These are phyloP conservation scores for Xenentodon cancila DNA, from an alignment of 2,797 vertebrate species.

Conservation along the genomic window DNA sequence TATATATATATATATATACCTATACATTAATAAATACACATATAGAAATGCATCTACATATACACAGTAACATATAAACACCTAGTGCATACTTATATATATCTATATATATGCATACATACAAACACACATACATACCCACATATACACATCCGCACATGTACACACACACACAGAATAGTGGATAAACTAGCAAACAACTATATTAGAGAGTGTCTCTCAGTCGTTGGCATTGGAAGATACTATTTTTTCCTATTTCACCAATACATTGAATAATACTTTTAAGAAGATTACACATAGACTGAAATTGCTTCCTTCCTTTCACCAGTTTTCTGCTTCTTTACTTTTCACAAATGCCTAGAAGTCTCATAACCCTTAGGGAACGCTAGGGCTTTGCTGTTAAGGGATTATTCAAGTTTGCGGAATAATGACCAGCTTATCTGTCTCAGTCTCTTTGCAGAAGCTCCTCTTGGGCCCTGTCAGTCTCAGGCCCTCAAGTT, in stretches of 20 bases:
- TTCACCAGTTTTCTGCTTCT: conserved; percentile 11
- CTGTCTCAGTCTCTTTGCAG: conserved; percentile 62
- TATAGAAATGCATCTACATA: no score
- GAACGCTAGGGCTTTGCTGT: conserved; percentile 48
- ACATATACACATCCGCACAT: no score
- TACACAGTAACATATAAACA: no score
- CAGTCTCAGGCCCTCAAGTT: conserved; percentile 64
- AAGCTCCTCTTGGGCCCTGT: conserved; percentile 69
- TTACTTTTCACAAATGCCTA: conserved; percentile 22
- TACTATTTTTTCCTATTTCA: background rate
- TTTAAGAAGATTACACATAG: conserved; percentile 18
- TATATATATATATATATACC: no score
- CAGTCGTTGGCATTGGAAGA: background rate
- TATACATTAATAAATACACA: no score
- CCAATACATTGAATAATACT: conserved; percentile 8
- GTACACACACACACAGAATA: no score
- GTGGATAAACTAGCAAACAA: background rate
- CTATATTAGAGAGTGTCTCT: background rate
- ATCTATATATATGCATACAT: no score
- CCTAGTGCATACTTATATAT: no score
- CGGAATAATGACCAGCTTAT: conserved; percentile 77
- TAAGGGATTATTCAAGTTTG: conserved; percentile 75
- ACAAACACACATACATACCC: no score
- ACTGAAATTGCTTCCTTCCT: conserved; percentile 12
- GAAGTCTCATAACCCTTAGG: conserved; percentile 56